These are phyloP conservation scores for Otis tarda DNA, from an alignment of 2,113 vertebrate genomes.

Conservation along the genomic window DNA sequence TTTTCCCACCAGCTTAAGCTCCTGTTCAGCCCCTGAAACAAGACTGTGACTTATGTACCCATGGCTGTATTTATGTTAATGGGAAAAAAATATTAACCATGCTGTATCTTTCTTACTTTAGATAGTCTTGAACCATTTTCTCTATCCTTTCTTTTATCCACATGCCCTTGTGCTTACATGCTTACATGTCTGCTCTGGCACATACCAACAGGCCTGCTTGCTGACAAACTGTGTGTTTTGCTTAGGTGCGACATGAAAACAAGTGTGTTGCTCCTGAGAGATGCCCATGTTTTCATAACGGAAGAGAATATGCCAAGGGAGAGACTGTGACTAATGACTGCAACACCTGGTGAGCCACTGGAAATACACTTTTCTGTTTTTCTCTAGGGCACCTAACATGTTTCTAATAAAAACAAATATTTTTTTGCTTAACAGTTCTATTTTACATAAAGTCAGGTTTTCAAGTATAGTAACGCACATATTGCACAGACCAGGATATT, in stretches of 20 bases:
- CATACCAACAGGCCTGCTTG: rapidly evolving
- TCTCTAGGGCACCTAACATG: not conserved
- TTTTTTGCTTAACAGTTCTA: not conserved
- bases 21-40: not conserved
- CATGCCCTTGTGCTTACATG: not conserved
- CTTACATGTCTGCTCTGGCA: not conserved
- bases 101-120: not conserved
- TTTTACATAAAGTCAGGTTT: not conserved
- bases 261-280: constrained; percentile 84
- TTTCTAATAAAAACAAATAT: not conserved
- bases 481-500: not conserved
- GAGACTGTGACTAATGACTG: constrained; percentile 83
- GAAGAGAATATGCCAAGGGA: constrained; percentile 83
- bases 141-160: not conserved
- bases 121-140: not conserved
- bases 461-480: rapidly evolving
- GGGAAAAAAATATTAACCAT: not conserved
- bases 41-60: not conserved
- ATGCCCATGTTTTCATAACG: constrained; percentile 94
- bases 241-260: constrained; percentile 86
- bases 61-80: not conserved
- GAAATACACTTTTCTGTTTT: not conserved
- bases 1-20: not conserved
- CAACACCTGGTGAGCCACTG: constrained; percentile 89
- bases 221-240: not conserved